Evolutionary conservation across 2,797 vertebrate species (phyloP), one percentile per base, ranked within the genome.

Genomic region (Apodemus agrarius): DNA sequence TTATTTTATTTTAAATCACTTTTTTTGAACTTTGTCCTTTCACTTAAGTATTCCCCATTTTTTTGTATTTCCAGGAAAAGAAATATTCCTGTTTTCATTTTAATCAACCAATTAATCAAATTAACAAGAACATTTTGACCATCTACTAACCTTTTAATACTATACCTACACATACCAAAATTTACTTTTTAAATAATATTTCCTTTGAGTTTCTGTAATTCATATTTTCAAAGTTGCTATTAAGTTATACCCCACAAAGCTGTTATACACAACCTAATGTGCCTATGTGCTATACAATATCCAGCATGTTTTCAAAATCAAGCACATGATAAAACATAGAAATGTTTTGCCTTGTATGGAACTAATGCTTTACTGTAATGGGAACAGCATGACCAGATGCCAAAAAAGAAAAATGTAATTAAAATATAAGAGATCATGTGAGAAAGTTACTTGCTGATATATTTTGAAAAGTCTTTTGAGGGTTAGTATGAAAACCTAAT

Each of bases 1-100:
- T 84, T 22, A 69, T 21, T 87, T 80, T 29, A 75, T 87, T 92
- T 96, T 91, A 89, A 8, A 67, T 93, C 6, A 40, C 37, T 75
- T 43, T 67, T 24, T 57, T 31, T 5, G 54, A 3, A 31, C 37
- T 86, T 88, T 88, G 40, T 86, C 19, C 26, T 95, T 92, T 26
- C 61, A 11, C 52, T 11, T 46, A 65, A 21, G 34, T 34, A 31
- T 21, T 84, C 21, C 57, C n/a, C 87, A 52, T 13, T 5, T 7
- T 74, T 95, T 79, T 92, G 16, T 92, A 7, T 91, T 92, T 91
- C 49, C 43, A 86, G 90, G 59, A 97, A 96, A 75, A 95, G 2
- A 6, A 43, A 57, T 81, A 72, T 85, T 82, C 12, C 84, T 94
- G 4, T 65, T 84, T 17, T 21, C 29, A 67, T 67, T 89, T 94